Conservation (phyloP, 2,113 vertebrate genomes). For the Spizaetus ornatus region DNA sequence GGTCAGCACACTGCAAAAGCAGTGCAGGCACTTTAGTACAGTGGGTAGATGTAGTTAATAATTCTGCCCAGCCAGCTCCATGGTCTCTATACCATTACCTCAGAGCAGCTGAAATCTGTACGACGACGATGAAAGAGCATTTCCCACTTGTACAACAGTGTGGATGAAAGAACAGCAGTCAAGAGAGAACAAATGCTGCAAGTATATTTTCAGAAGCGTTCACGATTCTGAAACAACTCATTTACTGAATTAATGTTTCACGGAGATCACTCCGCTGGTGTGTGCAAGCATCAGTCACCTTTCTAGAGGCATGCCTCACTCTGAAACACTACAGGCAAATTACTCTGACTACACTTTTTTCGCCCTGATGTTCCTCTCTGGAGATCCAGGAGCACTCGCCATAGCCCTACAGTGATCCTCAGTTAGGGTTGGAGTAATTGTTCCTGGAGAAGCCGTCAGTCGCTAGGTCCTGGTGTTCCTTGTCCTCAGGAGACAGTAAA, state of each 20-base stretch:
- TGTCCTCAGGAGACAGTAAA: not conserved
- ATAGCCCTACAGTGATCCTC: not conserved
- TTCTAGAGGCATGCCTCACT: not conserved
- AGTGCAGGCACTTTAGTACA: not conserved
- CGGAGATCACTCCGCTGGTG: not conserved
- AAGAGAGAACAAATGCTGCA: not conserved
- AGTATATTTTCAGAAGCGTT: not conserved
- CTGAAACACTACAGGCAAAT: not conserved
- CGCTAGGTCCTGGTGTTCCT: not conserved
- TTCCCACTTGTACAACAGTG: not conserved
- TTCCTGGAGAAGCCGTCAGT: not conserved
- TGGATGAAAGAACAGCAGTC: not conserved
- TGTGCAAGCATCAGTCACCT: not conserved
- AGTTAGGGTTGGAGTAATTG: not conserved
- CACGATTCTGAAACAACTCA: not conserved
- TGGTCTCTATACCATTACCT: not conserved
- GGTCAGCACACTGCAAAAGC: not conserved
- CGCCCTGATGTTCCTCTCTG: not conserved
- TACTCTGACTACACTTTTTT: not conserved
- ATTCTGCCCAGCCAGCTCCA: not conserved
- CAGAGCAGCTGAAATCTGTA: not conserved
- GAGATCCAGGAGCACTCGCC: not conserved
- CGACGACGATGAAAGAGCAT: accelerated
- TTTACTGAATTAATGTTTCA: not conserved
- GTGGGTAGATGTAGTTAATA: not conserved